Conservation (phyloP, 2,888 invertebrate species). For the Glaucopsyche alexis region DNA sequence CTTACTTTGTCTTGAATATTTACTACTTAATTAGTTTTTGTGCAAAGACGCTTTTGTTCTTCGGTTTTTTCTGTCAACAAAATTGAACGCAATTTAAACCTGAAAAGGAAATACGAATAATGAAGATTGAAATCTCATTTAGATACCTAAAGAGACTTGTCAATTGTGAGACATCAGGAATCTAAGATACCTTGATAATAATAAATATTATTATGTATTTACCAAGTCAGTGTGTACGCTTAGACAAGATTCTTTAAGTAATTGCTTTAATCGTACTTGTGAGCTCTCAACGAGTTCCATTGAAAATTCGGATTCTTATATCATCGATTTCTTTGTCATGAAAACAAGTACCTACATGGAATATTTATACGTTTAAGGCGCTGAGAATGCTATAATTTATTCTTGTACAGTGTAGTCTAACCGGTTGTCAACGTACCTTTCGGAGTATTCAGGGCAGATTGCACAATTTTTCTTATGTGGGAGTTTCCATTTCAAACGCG, state of each 20-base stretch:
- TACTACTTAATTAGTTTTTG: slow-evolving; percentile 11
- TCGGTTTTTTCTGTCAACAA: not conserved
- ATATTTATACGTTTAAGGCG: slow-evolving; percentile 21
- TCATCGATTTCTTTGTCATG: slow-evolving; percentile 9
- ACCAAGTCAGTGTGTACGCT: too few species aligned
- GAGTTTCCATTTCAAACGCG: slow-evolving; percentile 29
- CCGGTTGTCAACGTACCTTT: slow-evolving; percentile 40
- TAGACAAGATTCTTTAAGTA: not conserved
- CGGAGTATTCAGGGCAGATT: slow-evolving; percentile 38
- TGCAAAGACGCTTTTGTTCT: not conserved
- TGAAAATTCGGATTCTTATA: not conserved
- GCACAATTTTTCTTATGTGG: slow-evolving; percentile 37
- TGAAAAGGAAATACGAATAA: not conserved
- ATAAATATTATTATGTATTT: too few species aligned
- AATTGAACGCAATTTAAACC: slow-evolving; percentile 12
- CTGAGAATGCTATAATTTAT: slow-evolving; percentile 22
- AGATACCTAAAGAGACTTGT: not conserved
- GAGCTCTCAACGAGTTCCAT: not conserved
- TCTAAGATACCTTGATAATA: too few species aligned
- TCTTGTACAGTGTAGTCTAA: slow-evolving; percentile 33
- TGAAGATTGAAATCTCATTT: not conserved
- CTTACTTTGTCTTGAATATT: slow-evolving; percentile 8
- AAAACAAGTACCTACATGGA: slow-evolving; percentile 9
- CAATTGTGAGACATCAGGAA: too few species aligned
- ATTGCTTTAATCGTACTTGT: not conserved